These are phyloP conservation scores for Drosophila erecta DNA, from an alignment of 1,140 invertebrate genomes.

Conservation along the genomic window DNA sequence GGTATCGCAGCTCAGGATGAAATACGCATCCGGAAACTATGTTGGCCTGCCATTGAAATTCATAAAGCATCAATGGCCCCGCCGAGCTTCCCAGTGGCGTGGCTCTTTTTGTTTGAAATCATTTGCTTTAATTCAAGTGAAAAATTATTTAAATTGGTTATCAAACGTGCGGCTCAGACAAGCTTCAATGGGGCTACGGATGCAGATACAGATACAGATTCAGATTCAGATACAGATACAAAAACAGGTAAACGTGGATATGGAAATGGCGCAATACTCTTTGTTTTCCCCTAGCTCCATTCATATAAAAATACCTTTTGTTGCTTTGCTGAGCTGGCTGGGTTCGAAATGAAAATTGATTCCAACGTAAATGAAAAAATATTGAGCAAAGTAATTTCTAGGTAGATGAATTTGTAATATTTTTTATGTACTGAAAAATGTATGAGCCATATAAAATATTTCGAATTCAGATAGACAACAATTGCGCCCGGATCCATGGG, in stretches of 20 bases:
- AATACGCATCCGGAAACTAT: constrained; percentile 64
- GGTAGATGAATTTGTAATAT: constrained; percentile 42
- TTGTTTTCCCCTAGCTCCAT: constrained; percentile 27
- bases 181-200: constrained; percentile 19
- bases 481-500: constrained; percentile 15
- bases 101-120: constrained; percentile 70
- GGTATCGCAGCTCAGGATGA: constrained; percentile 21
- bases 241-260: constrained; percentile 15
- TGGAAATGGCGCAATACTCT: constrained; percentile 23
- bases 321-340: constrained; percentile 2
- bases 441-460: constrained; percentile 27
- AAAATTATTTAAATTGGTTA: constrained; percentile 83
- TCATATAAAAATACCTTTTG: constrained; percentile 1
- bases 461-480: constrained; percentile 28
- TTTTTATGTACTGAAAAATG: constrained; percentile 39
- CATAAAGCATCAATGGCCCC: constrained; percentile 75
- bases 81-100: constrained; percentile 14
- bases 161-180: constrained; percentile 65
- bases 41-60: constrained; percentile 71
- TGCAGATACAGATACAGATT: constrained; percentile 15
- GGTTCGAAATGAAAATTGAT: constrained; percentile 75
- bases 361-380: constrained; percentile 63
- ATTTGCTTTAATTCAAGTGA: constrained; percentile 82
- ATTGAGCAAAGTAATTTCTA: constrained; percentile 69
- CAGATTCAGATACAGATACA: constrained; percentile 12